Evolutionary conservation across 2,888 invertebrate species (phyloP).

Genomic region (Papilio demoleus): DNA sequence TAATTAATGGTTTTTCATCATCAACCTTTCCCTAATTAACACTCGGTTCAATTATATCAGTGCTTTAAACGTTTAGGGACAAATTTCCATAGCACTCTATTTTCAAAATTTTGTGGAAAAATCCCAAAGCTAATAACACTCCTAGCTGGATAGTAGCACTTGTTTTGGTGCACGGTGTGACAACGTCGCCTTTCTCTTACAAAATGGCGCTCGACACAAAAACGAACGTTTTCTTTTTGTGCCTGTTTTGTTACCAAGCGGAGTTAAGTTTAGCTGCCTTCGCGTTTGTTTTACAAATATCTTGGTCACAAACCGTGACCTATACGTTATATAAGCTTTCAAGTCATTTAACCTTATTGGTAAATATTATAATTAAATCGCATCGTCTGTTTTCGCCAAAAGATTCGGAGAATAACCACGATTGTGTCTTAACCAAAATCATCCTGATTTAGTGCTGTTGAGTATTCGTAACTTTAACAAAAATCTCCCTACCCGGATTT

Average conservation of each 20-base stretch:
- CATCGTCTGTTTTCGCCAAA: background rate
- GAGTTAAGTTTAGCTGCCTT: background rate
- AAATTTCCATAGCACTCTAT: too few relatives aligned
- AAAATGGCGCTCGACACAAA: conserved; percentile 36
- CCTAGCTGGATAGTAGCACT: conserved; percentile 1
- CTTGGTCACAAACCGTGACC: conserved; percentile 10
- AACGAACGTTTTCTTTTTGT: conserved; percentile 25
- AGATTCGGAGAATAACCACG: too few relatives aligned
- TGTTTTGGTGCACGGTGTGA: conserved; percentile 53
- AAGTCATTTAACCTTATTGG: background rate
- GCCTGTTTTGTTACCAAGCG: conserved; percentile 11
- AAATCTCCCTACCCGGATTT: too few relatives aligned
- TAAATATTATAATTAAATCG: background rate
- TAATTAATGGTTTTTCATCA: too few relatives aligned
- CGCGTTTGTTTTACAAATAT: conserved; percentile 17
- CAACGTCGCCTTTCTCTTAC: conserved; percentile 66
- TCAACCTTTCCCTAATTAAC: too few relatives aligned
- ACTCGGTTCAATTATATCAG: too few relatives aligned
- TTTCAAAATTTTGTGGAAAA: too few relatives aligned
- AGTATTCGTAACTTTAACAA: too few relatives aligned
- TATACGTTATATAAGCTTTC: background rate
- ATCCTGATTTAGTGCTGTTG: too few relatives aligned
- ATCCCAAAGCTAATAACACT: background rate
- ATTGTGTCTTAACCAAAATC: too few relatives aligned
- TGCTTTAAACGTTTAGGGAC: too few relatives aligned